Base-by-base conservation (phyloP, 64 coral and sea anemone genomes). In the Stichodactyla helianthus region DNA sequence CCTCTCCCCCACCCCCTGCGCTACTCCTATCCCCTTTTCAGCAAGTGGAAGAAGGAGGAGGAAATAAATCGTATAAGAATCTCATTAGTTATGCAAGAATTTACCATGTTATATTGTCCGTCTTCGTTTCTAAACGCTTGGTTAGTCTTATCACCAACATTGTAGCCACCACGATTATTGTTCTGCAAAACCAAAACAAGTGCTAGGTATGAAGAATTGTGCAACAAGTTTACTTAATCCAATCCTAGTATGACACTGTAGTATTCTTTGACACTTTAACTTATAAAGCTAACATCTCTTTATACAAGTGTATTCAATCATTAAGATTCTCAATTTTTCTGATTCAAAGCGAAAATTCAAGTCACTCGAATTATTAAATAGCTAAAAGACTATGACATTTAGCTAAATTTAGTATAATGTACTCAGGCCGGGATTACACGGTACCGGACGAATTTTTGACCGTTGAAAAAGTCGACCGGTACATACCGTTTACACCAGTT, bases 111-210 rank as follows among this genome's bases (percentile, higher is more conserved):
- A 53, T 91, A 98, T 61, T 98, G 95, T 25, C 82, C 86, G 17
- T 77, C 86, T 71, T 93, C 95, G 59, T 61, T 86, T 19, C 50
- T 80, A 15, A 88, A 86, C 31, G 83, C 63, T 50, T 88, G 85
- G 63, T 86, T 59, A 15, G 88, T 98, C 59, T 89, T 93, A 78
- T 98, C 95, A 27, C 92, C 95, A 91, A 98, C 95, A 89, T 98
- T 98, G 31, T 98, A 98, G 51, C 95, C 95, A 60, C 95, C 95
- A 53, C 95, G 92, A 64, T 98, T 98, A 64, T 98, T 98, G 65
- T 98, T 93, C 95, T 98, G 82, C n/a, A 71, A 88, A 10, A 64
- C 4, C 71, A 83, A 71, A 82, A 13, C 52, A 74, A 10, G 27
- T 2, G 12, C 68, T 22, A 68, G 6, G 7, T 68, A 31, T 11